A percentile compares a stretch with the other conserved stretches of the same genome.
Conservation (phyloP, 2,797 vertebrate species). For the Coregonus sp. region DNA sequence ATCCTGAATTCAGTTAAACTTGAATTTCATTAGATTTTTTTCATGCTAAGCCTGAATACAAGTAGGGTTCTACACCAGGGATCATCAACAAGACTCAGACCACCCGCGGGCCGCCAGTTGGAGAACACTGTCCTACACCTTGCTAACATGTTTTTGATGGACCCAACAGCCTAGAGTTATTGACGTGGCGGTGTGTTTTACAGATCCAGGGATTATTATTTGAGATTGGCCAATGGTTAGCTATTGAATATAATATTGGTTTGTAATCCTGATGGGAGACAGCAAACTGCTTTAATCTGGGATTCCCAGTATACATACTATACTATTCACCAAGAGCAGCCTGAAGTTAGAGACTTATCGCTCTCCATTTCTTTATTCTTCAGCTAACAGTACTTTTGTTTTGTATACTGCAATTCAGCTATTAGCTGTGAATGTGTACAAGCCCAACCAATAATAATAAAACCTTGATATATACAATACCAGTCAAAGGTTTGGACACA, state of each 20-base stretch:
- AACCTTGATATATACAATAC: not conserved
- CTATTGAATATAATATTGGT: slow-evolving; percentile 7
- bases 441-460: not conserved
- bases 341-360: too few species aligned
- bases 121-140: too few species aligned
- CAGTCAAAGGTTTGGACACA: too few species aligned
- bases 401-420: not conserved
- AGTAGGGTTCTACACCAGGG: not conserved
- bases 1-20: not conserved
- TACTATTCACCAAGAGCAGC: not conserved
- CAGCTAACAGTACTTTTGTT: too few species aligned
- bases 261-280: slow-evolving; percentile 13
- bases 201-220: not conserved
- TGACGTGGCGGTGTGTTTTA: not conserved
- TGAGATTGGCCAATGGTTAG: slow-evolving; percentile 5
- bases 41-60: not conserved
- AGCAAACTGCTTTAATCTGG: not conserved
- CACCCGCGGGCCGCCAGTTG: too few species aligned
- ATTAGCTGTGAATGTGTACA: not conserved
- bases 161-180: too few species aligned
- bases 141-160: too few species aligned
- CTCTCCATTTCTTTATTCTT: too few species aligned
- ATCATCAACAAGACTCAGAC: too few species aligned
- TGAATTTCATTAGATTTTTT: not conserved
- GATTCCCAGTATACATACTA: not conserved